A percentile compares a stretch with the other conserved stretches of the same genome.
Conservation (phyloP, 2,888 invertebrate genomes). For the Aethes cnicana region DNA sequence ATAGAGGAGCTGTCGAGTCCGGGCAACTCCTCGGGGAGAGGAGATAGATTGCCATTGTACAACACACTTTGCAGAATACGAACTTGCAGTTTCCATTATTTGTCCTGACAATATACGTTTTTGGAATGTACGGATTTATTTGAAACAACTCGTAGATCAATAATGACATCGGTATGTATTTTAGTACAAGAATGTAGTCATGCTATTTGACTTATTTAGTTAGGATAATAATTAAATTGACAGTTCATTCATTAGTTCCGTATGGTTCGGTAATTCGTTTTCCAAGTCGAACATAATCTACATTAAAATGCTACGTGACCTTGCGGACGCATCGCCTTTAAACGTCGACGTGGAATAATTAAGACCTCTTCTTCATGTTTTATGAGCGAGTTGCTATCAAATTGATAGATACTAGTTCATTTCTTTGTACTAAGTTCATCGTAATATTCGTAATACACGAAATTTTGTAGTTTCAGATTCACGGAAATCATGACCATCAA, state of each 20-base stretch:
- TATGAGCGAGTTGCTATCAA: conserved; percentile 23
- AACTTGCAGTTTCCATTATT: conserved; percentile 49
- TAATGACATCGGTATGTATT: not conserved
- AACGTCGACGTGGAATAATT: conserved; percentile 28
- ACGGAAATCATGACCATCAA: conserved; percentile 5
- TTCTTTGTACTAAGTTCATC: conserved; percentile 15
- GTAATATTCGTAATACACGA: conserved; percentile 2
- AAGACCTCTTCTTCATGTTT: conserved; percentile 19
- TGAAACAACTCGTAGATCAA: not conserved
- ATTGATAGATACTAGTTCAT: conserved; percentile 18
- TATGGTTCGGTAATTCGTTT: too few species aligned
- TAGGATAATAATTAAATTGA: too few species aligned
- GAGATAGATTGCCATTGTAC: conserved; percentile 60
- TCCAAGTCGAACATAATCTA: conserved; percentile 6
- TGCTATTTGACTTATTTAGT: too few species aligned
- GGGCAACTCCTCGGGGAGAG: conserved; percentile 54
- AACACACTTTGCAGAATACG: conserved; percentile 47
- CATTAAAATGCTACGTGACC: conserved; percentile 24
- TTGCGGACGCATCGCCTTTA: conserved; percentile 16
- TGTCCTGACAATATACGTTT: conserved; percentile 40
- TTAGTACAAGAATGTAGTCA: not conserved
- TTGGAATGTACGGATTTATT: conserved; percentile 1
- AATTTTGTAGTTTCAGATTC: conserved; percentile 19
- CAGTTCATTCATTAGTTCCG: too few species aligned
- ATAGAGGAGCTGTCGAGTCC: conserved; percentile 42